Base-by-base conservation (phyloP, 2,113 vertebrate genomes). In the Pavo muticus region DNA sequence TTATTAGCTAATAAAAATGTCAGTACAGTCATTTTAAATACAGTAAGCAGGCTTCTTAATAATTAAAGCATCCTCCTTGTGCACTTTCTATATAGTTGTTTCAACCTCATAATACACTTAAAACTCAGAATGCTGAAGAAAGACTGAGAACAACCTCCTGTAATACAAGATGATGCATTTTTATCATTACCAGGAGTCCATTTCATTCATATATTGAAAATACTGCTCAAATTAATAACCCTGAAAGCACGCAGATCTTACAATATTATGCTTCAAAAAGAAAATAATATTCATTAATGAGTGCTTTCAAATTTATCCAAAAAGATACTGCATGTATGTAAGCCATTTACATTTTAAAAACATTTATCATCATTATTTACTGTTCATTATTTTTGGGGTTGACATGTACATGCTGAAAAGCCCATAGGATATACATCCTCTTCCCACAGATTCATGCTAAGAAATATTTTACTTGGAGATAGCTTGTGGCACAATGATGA, bases 81-180 rank as follows among this genome's bases (percentile, higher is more conserved):
- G 47, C n/a, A 45, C 83, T 84, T 59, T 94, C 80, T 64, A 19
- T 14, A 76, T 11, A 50, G 87, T 93, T 86, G 84, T 95, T 91
- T 94, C 76, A 90, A 93, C 48, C 67, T 73, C 83, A 70, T 87
- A 96, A 90, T 93, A 92, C 69, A 39, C 59, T 94, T 35, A 73
- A 56, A 74, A 45, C 83, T 63, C 72, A 91, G 95, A 97, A 92
- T 94, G 95, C 52, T 95, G 56, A 30, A 79, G 75, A 61, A 40
- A 97, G 92, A 95, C 2, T 88, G 82, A 91, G 69, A 91, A 84
- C 81, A 93, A 90, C 30, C 75, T 85, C 80, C 82, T 74, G 63
- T 71, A 93, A 81, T 73, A 74, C 29, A 93, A 77, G 80, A 85
- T 52, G 37, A 27, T 19, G 29, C 37, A 54, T 19, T 70, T 77